Evolutionary conservation across 2,797 vertebrate genomes (phyloP).

Genomic region (Melanotaenia boesemani): DNA sequence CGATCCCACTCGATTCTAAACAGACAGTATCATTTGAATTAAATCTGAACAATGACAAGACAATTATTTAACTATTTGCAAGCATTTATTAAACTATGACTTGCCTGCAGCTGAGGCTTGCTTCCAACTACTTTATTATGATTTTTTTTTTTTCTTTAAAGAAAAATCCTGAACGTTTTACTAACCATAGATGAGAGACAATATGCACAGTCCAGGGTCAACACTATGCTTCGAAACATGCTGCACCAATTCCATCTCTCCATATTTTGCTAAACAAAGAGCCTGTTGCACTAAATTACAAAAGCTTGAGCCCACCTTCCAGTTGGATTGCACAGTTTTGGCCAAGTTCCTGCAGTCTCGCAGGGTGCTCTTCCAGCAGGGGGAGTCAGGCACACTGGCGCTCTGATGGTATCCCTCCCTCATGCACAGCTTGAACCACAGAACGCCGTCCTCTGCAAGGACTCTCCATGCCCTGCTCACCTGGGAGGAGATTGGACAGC

Average conservation of each 20-base stretch:
- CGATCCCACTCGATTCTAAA: slow-evolving; percentile 91
- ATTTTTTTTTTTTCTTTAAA: too few relatives aligned
- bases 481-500: slow-evolving; percentile 76
- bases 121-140: too few relatives aligned
- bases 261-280: not conserved
- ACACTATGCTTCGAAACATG: not conserved
- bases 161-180: not conserved
- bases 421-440: slow-evolving; percentile 92
- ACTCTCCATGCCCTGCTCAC: slow-evolving; percentile 93
- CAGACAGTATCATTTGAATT: slow-evolving; percentile 36
- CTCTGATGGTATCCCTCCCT: slow-evolving; percentile 86
- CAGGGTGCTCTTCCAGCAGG: slow-evolving; percentile 93
- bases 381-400: slow-evolving; percentile 86
- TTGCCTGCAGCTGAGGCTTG: too few relatives aligned
- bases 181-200: not conserved
- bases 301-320: slow-evolving; percentile 87
- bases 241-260: not conserved
- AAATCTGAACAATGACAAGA: not conserved
- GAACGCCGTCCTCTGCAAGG: slow-evolving; percentile 91
- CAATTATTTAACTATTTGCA: not conserved
- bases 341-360: slow-evolving; percentile 88
- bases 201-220: not conserved
- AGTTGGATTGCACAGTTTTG: slow-evolving; percentile 88
- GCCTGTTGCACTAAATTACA: not conserved
- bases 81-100: too few relatives aligned